Conservation (phyloP, 2,113 vertebrate species). For the Chaetorhynchus papuensis region DNA sequence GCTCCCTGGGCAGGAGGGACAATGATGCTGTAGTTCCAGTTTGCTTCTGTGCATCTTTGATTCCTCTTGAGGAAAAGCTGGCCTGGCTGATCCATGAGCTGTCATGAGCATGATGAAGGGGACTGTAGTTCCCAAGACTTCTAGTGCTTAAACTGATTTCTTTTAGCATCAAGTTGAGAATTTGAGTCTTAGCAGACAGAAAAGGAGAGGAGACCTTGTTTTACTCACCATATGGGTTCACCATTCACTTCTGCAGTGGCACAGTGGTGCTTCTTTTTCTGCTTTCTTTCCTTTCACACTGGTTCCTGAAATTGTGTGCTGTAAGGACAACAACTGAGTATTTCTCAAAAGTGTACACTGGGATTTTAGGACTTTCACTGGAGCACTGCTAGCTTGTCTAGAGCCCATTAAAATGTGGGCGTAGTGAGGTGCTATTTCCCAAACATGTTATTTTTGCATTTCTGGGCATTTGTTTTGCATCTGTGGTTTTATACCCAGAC, state of each 20-base stretch:
- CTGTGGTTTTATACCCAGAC: constrained; percentile 30
- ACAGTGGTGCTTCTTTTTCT: neutral
- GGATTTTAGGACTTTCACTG: neutral
- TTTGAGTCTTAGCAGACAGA: neutral
- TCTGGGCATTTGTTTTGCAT: constrained; percentile 32
- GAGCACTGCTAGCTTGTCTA: neutral
- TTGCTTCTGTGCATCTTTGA: neutral
- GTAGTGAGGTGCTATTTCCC: neutral
- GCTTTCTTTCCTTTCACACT: neutral
- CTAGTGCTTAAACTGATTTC: neutral
- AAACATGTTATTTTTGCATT: neutral
- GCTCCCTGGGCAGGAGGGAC: neutral
- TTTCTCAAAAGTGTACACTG: neutral
- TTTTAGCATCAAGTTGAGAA: neutral
- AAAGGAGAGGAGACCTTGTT: neutral
- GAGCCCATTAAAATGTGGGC: neutral
- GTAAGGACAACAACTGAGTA: neutral
- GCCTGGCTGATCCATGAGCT: neutral
- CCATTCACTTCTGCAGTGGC: neutral
- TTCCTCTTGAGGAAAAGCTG: neutral
- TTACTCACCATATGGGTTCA: neutral
- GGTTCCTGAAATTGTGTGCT: neutral
- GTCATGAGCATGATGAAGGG: neutral
- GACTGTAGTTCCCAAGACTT: neutral
- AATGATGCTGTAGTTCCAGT: neutral